Conservation (phyloP, 2,888 invertebrate species). For the Tipula lateralis region DNA sequence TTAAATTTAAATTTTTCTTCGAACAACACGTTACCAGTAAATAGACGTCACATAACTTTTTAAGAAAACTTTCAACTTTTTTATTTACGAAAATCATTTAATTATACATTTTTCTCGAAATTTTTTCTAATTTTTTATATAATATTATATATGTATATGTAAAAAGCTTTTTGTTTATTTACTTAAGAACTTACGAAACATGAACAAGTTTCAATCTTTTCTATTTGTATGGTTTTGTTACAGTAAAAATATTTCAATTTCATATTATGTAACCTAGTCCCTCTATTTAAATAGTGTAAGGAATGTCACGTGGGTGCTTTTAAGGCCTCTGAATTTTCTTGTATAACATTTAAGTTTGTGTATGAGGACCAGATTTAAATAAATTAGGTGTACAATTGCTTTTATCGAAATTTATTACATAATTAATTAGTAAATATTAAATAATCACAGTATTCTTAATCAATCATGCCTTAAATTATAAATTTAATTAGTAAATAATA, state of each 20-base stretch:
- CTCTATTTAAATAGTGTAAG: not conserved
- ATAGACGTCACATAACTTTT: no score
- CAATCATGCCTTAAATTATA: slow-evolving; percentile 24
- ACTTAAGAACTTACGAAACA: not conserved
- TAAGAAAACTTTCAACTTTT: no score
- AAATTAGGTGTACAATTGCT: not conserved
- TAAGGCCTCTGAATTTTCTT: not conserved
- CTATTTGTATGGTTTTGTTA: not conserved
- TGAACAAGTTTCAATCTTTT: not conserved
- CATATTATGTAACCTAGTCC: not conserved
- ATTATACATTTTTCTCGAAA: not conserved
- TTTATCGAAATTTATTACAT: not conserved
- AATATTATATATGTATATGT: not conserved
- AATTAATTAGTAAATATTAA: not conserved
- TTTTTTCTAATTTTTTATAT: not conserved
- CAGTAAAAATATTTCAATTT: not conserved
- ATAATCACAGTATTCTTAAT: slow-evolving; percentile 24
- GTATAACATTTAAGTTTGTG: not conserved
- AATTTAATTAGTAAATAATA: not conserved
- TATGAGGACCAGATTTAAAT: not conserved
- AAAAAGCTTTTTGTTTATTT: not conserved
- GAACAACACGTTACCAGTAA: no score
- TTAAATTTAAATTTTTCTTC: no score
- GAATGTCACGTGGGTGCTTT: not conserved
- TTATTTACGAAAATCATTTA: no score